Base-by-base conservation (phyloP, 2,797 vertebrate species). In the Limnodromus scolopaceus region DNA sequence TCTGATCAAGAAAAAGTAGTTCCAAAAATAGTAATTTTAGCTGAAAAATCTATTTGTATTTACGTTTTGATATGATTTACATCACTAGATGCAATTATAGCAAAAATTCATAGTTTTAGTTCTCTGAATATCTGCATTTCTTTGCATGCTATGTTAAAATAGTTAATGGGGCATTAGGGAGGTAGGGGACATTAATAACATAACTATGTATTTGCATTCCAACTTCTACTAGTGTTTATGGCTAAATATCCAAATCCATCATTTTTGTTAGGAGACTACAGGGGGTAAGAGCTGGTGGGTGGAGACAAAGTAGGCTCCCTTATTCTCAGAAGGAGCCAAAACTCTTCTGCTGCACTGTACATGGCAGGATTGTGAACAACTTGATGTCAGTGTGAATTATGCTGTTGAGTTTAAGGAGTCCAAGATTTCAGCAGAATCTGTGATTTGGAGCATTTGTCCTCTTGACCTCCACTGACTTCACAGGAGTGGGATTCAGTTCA, bases 251-350 rank as follows among this genome's bases (percentile, higher is more conserved):
- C 13, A 84, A 81, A 86, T 54, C 16, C 10, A 53, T 45, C 2
- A 13, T 60, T 89, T 86, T 71, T 78, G 2, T 34, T 57, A 46
- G 20, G 34, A 71, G 9, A 12, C 30, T 81, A 11, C 8, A 69
- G 15, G 1, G 10, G 1, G 1, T 49, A 65, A 65, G 22, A 58
- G 0, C 19, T 36, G 15, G 3, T 81, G 19, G 19, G 7, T 39
- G 27, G 49, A 46, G 13, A 10, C 16, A 72, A 46, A 8, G 22
- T 64, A 85, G n/a, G 18, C 5, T 0, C 0, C 6, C 13, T 57
- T 83, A 74, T 10, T 4, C 19, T 64, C 24, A 77, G 36, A 27
- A 88, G 68, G 1, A 63, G 15, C 1, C 6, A 54, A 34, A 46
- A 30, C 76, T 87, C 13, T 74, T 48, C 24, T 61, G 11, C 24